phyloP scores from a whole-genome alignment of 2,113 vertebrate species.

The Cynopterus brachyotis region DNA sequence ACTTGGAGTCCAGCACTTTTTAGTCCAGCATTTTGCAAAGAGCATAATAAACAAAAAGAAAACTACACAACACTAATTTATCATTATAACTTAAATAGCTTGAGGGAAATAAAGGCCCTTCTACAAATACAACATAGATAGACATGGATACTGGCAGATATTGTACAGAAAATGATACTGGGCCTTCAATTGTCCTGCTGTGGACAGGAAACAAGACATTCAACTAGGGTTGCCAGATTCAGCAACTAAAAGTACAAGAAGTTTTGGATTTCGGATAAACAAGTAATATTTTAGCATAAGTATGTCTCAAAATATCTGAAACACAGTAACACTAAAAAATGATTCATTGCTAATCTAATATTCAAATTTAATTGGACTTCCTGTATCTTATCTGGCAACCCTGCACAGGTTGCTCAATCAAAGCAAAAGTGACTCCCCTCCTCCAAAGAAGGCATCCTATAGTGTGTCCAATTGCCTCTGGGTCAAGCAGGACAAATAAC shows the following conservation, averaged over 20 bases:
- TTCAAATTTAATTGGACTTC: not conserved
- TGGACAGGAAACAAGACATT: not conserved
- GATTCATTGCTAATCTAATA: not conserved
- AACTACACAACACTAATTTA: not conserved
- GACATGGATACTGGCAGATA: not conserved
- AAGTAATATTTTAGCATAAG: not conserved
- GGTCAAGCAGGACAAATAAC: slow-evolving; percentile 24
- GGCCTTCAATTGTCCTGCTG: not conserved
- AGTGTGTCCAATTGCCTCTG: not conserved
- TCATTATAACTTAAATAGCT: not conserved
- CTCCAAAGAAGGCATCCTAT: not conserved
- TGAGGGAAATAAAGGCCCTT: not conserved
- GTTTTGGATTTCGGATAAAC: slow-evolving; percentile 23
- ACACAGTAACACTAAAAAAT: not conserved
- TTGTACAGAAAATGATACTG: not conserved
- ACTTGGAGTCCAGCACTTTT: not conserved
- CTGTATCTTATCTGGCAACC: not conserved
- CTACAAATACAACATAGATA: not conserved
- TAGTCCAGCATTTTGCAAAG: not conserved
- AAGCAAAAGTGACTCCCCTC: slow-evolving; percentile 11
- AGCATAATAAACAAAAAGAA: slow-evolving; percentile 23
- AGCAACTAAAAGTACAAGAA: not conserved
- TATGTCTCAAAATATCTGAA: not conserved
- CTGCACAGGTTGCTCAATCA: not conserved
- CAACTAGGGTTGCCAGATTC: not conserved